These are phyloP conservation scores for Cyprinodon diabolis DNA, from an alignment of 2,797 vertebrate genomes.

Conservation along the genomic window DNA sequence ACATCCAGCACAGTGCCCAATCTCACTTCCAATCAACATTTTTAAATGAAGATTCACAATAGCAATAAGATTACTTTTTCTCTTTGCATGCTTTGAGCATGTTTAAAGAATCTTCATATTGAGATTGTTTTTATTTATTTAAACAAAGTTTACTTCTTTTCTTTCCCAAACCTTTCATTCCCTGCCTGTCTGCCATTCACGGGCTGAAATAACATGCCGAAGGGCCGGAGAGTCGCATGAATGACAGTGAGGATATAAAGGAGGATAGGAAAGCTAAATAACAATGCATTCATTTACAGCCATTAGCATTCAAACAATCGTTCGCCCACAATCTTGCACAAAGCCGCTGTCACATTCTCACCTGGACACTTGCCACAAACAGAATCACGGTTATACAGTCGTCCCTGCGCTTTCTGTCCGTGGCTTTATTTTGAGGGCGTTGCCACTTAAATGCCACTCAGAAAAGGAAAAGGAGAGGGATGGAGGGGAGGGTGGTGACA, in stretches of 20 bases:
- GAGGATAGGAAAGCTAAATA: constrained; percentile 51
- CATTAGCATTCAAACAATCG: constrained; percentile 70
- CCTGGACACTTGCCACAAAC: constrained; percentile 65
- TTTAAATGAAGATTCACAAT: too few relatives aligned
- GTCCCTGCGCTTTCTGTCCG: constrained; percentile 42
- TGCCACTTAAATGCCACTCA: constrained; percentile 73
- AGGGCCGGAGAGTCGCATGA: constrained; percentile 46
- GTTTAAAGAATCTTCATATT: constrained; percentile 26
- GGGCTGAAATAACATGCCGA: constrained; percentile 50
- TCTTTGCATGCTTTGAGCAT: constrained; percentile 34
- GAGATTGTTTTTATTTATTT: constrained; percentile 23
- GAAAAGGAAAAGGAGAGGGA: constrained; percentile 29
- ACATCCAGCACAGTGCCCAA: not conserved
- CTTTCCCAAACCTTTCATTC: constrained; percentile 25
- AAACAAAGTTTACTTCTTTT: constrained; percentile 12
- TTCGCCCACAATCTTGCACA: constrained; percentile 49
- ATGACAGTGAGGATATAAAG: constrained; percentile 46
- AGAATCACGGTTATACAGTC: constrained; percentile 41
- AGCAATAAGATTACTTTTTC: not conserved
- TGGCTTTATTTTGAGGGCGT: constrained; percentile 47
- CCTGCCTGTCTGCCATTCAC: constrained; percentile 37
- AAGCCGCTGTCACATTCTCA: constrained; percentile 68
- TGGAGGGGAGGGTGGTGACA: constrained; percentile 61
- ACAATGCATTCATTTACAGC: constrained; percentile 58
- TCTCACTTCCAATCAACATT: not conserved